Percentiles rank a stretch among this genome's conserved stretches.
phyloP scores from a whole-genome alignment of 2,113 vertebrate species.

The Athene noctua region DNA sequence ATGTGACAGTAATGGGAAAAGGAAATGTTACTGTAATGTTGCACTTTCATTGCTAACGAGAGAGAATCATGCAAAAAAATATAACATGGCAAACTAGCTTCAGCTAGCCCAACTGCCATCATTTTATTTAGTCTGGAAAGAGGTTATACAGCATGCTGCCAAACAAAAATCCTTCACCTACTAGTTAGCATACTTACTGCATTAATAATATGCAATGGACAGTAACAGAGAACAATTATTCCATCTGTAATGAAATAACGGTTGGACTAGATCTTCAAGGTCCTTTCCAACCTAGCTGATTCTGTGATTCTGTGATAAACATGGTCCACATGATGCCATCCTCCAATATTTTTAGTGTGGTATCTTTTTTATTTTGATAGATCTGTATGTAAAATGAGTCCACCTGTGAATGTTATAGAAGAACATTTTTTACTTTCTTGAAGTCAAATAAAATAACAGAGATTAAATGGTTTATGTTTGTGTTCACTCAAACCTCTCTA shows the following conservation, averaged over 20 bases:
- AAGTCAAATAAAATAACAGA: not conserved
- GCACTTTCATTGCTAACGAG: not conserved
- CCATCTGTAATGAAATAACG: not conserved
- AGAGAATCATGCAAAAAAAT: not conserved
- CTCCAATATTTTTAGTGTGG: not conserved
- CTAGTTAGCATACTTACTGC: not conserved
- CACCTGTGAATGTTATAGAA: not conserved
- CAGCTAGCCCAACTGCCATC: not conserved
- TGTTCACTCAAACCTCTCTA: not conserved
- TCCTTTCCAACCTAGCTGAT: too few species aligned
- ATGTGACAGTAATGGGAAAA: not conserved
- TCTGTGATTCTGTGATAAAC: not conserved
- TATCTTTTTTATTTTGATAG: not conserved
- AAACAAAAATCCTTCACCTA: not conserved
- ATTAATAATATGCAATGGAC: not conserved
- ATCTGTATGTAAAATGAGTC: not conserved
- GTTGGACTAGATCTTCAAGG: too few species aligned
- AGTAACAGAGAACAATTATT: not conserved
- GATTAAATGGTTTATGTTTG: not conserved
- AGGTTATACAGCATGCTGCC: not conserved
- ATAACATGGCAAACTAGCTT: not conserved
- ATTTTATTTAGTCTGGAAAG: not conserved
- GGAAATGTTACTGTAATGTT: constrained; percentile 19
- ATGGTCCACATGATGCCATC: not conserved
- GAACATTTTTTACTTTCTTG: not conserved